Evolutionary conservation across 2,888 invertebrate genomes (phyloP).

Genomic region (Anthrax anthrax): DNA sequence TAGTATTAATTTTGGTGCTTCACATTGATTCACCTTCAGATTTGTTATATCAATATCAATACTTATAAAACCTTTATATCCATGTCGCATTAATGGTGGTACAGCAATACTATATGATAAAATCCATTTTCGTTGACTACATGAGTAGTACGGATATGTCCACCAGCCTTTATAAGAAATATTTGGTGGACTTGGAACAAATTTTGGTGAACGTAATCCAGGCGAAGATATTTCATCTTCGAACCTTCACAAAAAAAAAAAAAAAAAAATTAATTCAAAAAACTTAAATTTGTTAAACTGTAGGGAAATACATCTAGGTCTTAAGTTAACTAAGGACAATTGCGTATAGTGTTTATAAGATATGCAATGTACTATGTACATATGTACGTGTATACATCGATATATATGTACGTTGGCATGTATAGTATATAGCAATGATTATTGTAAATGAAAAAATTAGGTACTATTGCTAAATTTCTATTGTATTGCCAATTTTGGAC

Average conservation of each 20-base stretch:
- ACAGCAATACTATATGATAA: constrained; percentile 67
- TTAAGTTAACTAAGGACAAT: too few species aligned
- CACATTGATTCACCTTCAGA: constrained; percentile 79
- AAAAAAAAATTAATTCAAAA: too few species aligned
- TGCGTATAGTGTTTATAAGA: too few species aligned
- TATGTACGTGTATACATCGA: too few species aligned
- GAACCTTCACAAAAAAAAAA: constrained; percentile 33
- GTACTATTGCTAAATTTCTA: too few species aligned
- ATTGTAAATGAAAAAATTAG: too few species aligned
- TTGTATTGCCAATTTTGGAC: too few species aligned
- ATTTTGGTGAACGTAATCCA: constrained; percentile 45
- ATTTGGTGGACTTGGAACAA: constrained; percentile 45
- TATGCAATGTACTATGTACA: too few species aligned
- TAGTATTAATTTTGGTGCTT: constrained; percentile 27
- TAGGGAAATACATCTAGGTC: too few species aligned
- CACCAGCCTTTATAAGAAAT: constrained; percentile 62
- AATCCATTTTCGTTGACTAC: constrained; percentile 63
- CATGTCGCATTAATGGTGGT: constrained; percentile 40
- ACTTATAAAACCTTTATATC: constrained; percentile 45
- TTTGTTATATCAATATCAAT: constrained; percentile 68
- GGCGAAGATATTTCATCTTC: constrained; percentile 43
- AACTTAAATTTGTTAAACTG: too few species aligned
- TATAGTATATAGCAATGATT: too few species aligned
- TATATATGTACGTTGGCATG: too few species aligned
- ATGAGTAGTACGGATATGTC: constrained; percentile 81